Evolutionary conservation across 1,140 invertebrate genomes (phyloP).

Genomic region (Tetramorium parvispinum): DNA sequence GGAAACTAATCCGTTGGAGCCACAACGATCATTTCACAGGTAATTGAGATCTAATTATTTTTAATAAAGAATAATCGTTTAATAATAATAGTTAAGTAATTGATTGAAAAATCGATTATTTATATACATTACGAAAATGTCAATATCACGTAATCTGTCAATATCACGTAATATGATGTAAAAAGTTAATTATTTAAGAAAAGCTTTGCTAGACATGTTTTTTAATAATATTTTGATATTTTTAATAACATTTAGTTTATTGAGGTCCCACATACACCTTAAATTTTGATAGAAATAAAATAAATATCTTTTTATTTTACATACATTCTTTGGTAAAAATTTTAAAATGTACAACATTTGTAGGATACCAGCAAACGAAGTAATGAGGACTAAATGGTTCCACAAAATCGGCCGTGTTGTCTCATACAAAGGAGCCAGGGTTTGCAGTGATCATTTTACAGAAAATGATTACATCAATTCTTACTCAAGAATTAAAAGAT

Average conservation of each 20-base stretch:
- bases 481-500: not conserved
- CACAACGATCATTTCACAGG: slow-evolving; percentile 14
- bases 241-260: too few relatives aligned
- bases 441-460: slow-evolving; percentile 15
- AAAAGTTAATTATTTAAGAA: not conserved
- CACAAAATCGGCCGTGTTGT: not conserved
- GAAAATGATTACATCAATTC: not conserved
- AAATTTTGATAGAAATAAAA: too few relatives aligned
- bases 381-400: slow-evolving; percentile 10
- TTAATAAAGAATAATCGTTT: too few relatives aligned
- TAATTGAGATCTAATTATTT: not conserved
- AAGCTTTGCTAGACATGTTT: not conserved
- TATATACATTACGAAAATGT: not conserved
- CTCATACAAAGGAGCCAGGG: slow-evolving; percentile 5
- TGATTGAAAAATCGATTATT: not conserved
- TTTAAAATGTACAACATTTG: not conserved
- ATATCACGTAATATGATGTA: not conserved
- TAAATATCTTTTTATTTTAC: too few relatives aligned
- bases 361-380: slow-evolving; percentile 18
- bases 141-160: not conserved
- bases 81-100: too few relatives aligned
- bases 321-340: not conserved
- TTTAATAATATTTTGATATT: not conserved
- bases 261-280: too few relatives aligned
- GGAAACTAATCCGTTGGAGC: not conserved